Base-by-base conservation (phyloP, 2,888 invertebrate genomes). In the Subacronicta megacephala region DNA sequence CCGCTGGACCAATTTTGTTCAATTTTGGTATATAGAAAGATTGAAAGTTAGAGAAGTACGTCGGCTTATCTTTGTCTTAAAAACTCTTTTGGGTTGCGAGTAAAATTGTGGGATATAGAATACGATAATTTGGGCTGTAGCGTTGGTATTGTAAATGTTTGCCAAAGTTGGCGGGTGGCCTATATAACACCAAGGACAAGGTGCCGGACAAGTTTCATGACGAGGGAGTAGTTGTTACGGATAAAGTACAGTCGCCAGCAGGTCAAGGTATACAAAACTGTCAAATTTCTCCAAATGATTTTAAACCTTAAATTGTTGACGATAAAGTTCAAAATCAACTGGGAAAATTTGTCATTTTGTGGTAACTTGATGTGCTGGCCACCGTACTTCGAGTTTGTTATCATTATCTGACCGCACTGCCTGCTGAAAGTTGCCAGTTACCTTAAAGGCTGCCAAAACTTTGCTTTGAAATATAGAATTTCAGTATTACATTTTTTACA, bases 371-470 rank as follows among this genome's bases (percentile, higher is more conserved):
- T n/a, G n/a, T n/a, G n/a, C n/a, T n/a, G n/a, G n/a, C n/a, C n/a
- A n/a, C n/a, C n/a, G n/a, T n/a, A 17, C 37, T 46, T 35, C 20
- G 45, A 67, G 45, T 67, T 67, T 62, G 68, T 67, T 46, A 62
- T 62, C 68, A 46, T 43, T 43, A 17, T 12, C 17, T 29, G 29
- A 51, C 67, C 44, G 26, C 29, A 52, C 15, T 33, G 33, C 45
- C 67, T 20, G 31, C 17, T 16, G n/a, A 23, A 23, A 5, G 61
- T 35, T 16, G 31, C 10, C 13, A n/a, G 67, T 7, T 35, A 29
- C 40, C 45, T 17, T 13, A 33, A 62, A 35, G 40, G 60, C 23
- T 66, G 60, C 1, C 26, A 10, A 13, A 7, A 42, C 26, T 42
- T 16, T 17, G 38, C 38, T 10, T 38, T 18, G n/a, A 38, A 38